Evolutionary conservation across 2,888 invertebrate species (phyloP), one percentile per base, ranked within the genome.

Genomic region (Tanytarsus gracilentus): DNA sequence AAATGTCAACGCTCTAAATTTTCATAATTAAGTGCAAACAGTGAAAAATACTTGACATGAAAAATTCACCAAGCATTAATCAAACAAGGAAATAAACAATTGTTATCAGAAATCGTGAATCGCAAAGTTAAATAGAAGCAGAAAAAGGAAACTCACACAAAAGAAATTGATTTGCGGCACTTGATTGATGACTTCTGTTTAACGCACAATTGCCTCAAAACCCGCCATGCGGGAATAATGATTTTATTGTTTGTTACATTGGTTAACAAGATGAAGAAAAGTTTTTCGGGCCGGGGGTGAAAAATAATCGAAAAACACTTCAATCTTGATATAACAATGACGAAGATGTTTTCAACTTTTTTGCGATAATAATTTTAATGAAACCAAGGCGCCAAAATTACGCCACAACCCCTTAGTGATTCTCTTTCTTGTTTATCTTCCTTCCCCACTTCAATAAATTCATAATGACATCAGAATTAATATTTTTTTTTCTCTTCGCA

Each of bases 121-220:
- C 51, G 33, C 18, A 33, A 33, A 53, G 53, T 53, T 53, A 53
- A 53, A 53, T 36, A 53, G 23, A 53, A 53, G 14, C 14, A 53
- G 33, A 16, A 51, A 51, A 27, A 16, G 51, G 29, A 27, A 26
- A 50, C 14, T 2, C 18, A 44, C 23, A 44, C 44, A 51, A 53
- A 53, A 30, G 53, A 23, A 53, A 53, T 53, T 53, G 53, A 53
- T 53, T 53, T 53, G 53, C 33, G 21, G 33, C 30, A 53, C 53
- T 53, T 53, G 53, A 53, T 53, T 53, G 53, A 53, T 53, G 53
- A 53, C 53, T 53, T 53, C 36, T 53, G 53, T 36, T 53, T 53
- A 53, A 53, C 53, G 53, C 29, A 53, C 53, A 53, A 53, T 53
- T 53, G 53, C 18, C 21, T 21, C n/a, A 7, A 53, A 53, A 53